Percentiles rank a stretch among this genome's conserved stretches.
These are phyloP conservation scores for Vanessa tameamea DNA, from an alignment of 1,140 invertebrate species.

Conservation along the genomic window DNA sequence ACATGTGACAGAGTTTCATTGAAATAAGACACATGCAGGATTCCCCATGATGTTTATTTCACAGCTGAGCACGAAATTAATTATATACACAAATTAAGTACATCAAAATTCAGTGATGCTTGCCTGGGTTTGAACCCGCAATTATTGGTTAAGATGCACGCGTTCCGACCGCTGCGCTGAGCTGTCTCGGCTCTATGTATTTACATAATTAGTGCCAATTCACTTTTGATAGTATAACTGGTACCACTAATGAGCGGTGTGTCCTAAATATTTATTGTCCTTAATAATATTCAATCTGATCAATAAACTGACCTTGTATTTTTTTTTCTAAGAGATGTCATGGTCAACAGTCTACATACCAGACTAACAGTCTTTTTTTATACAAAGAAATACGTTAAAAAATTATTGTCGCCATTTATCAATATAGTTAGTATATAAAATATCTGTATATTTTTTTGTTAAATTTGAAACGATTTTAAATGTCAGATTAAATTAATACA, in stretches of 20 bases:
- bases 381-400: conserved; percentile 13
- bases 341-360: conserved; percentile 29
- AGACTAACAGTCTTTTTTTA: conserved; percentile 17
- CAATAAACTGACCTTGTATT: conserved; percentile 23
- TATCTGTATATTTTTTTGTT: no score
- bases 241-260: not conserved
- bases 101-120: no score
- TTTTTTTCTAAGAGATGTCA: conserved; percentile 33
- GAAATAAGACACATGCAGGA: no score
- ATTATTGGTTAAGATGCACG: no score
- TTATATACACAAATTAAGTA: no score
- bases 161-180: no score
- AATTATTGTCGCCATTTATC: not conserved
- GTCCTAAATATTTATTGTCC: conserved; percentile 24
- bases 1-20: no score
- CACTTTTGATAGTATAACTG: not conserved
- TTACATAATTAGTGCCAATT: conserved; percentile 5
- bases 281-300: conserved; percentile 27
- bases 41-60: no score
- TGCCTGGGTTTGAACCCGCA: no score
- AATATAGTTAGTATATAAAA: conserved; percentile 11
- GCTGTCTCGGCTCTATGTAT: not conserved
- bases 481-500: no score
- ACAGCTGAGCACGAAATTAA: no score
- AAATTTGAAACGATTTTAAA: no score